These are phyloP conservation scores for Meloidogyne chitwoodi DNA, from an alignment of 1,140 invertebrate species.

Conservation along the genomic window DNA sequence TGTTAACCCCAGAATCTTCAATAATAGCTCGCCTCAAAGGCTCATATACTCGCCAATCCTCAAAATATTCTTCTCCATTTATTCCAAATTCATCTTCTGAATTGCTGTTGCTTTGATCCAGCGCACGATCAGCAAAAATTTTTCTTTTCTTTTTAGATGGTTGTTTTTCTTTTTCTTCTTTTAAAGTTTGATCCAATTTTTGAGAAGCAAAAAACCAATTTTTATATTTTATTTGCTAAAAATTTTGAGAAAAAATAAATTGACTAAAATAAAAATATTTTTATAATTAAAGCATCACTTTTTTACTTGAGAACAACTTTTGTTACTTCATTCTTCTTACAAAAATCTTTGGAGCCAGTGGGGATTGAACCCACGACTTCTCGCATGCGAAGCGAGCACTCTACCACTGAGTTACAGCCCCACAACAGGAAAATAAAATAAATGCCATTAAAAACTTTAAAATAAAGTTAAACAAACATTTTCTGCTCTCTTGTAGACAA, in stretches of 20 bases:
- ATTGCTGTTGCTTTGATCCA: constrained; percentile 5
- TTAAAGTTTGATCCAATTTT: not conserved
- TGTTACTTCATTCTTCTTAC: not conserved
- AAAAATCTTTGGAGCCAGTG: constrained; percentile 12
- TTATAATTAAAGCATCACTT: not conserved
- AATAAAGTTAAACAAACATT: not conserved
- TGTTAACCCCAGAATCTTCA: not conserved
- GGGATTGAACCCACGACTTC: constrained; percentile 16
- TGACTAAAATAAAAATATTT: not conserved
- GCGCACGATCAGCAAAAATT: not conserved
- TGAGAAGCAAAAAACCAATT: not conserved
- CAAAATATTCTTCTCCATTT: not conserved
- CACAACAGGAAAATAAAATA: not conserved
- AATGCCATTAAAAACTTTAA: not conserved
- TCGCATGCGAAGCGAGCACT: constrained; percentile 26
- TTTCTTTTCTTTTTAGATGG: not conserved
- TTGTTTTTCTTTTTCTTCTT: not conserved
- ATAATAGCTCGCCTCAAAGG: not conserved
- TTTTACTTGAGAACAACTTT: not conserved
- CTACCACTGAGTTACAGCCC: constrained; percentile 28
- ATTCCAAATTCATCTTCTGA: not conserved
- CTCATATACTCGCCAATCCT: constrained; percentile 2
- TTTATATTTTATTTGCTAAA: not conserved
- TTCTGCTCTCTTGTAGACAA: not conserved
- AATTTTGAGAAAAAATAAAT: not conserved